Conservation (phyloP, 1,140 invertebrate species). For the Drosophila erecta region DNA sequence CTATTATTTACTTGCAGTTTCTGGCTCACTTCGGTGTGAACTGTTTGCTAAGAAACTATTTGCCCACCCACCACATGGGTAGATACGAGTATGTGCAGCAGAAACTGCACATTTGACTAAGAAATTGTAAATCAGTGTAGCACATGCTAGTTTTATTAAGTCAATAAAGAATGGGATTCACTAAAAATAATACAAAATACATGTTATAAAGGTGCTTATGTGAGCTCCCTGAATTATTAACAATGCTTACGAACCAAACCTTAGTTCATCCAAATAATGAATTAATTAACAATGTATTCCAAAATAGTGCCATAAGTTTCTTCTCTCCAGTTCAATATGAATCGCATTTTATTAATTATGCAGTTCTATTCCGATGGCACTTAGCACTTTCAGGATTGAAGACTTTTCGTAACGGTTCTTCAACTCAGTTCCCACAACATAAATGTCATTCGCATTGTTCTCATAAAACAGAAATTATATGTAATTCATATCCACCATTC, state of each 20-base stretch:
- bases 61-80: no score
- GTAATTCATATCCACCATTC: slow-evolving; percentile 49
- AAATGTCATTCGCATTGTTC: slow-evolving; percentile 63
- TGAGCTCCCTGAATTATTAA: no score
- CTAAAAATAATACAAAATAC: no score
- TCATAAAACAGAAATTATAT: slow-evolving; percentile 34
- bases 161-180: no score
- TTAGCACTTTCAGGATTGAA: slow-evolving; percentile 50
- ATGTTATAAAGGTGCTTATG: no score
- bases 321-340: background rate
- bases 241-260: no score
- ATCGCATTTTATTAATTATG: slow-evolving; percentile 29
- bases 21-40: slow-evolving; percentile 67
- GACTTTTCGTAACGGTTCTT: slow-evolving; percentile 43
- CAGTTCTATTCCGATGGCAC: slow-evolving; percentile 35
- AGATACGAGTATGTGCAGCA: no score
- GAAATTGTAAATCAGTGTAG: no score
- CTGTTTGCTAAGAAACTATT: slow-evolving; percentile 17
- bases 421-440: slow-evolving; percentile 62
- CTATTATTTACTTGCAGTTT: slow-evolving; percentile 81
- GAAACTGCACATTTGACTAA: no score
- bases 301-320: background rate
- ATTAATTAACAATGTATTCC: no score
- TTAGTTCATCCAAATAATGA: no score
- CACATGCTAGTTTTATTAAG: no score